Evolutionary conservation across 2,888 invertebrate genomes (phyloP), one percentile per base, ranked within the genome.

Genomic region (Phortica okadai): DNA sequence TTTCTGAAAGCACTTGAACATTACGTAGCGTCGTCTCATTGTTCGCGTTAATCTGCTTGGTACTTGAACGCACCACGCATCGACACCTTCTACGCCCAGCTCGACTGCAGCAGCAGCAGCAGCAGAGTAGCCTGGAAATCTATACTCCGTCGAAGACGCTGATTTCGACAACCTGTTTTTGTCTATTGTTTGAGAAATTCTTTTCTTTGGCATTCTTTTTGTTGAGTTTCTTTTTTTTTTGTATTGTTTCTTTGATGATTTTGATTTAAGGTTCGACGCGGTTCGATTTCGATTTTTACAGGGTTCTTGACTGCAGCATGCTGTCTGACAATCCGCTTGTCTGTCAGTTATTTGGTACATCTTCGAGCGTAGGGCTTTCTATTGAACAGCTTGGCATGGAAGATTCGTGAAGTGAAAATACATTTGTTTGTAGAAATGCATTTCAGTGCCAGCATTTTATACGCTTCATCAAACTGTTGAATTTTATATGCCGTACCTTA

Each of bases 391-490:
- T 33, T 5, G 33, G 33, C 33, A 33, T 33, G 21, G 1, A 21
- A 21, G 21, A 21, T 21, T 67, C 7, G 66, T 33, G n/a, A 4
- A 44, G n/a, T 8, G 44, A 67, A 7, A 73, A 74, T 74, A 54
- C 7, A n/a, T 62, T 21, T 41, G 70, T 41, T 45, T 62, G 25
- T 62, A 69, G 59, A 59, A n/a, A 59, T 21, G 78, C 79, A 84
- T 85, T 88, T 82, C 83, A 79, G 78, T 77, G 75, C 78, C 78
- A 76, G 75, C 77, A 86, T 88, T 86, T 86, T 85, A 83, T 88
- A 86, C 85, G 85, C 85, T 88, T 85, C 84, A 85, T 81, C 85
- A 84, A 86, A 84, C 79, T 82, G 76, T 77, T 69, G 74, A 76
- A 73, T 77, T 81, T 86, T 79, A 78, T 82, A 82, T 86, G 84